phyloP scores from a whole-genome alignment of 1,140 invertebrate species.

The Cotesia typhae region DNA sequence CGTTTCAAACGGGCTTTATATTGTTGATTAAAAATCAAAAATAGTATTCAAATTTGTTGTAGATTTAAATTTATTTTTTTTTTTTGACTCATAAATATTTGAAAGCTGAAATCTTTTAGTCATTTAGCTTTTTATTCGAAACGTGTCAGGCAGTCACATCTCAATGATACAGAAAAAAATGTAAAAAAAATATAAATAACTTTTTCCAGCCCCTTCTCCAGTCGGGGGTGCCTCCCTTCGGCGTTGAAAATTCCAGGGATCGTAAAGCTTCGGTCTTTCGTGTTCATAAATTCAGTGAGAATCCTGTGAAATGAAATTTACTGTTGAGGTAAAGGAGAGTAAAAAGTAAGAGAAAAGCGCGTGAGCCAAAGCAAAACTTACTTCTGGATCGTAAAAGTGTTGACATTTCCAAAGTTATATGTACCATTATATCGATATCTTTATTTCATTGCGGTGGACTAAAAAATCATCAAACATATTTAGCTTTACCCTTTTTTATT shows the following conservation, averaged over 20 bases:
- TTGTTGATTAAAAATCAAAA: no score
- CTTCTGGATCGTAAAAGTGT: slow-evolving; percentile 52
- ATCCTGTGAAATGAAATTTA: slow-evolving; percentile 32
- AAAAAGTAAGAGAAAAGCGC: slow-evolving; percentile 14
- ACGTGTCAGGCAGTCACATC: no score
- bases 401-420: slow-evolving; percentile 52
- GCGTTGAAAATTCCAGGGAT: slow-evolving; percentile 33
- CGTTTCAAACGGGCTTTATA: no score
- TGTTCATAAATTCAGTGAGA: slow-evolving; percentile 56
- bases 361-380: slow-evolving; percentile 4
- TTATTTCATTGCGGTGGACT: slow-evolving; percentile 21
- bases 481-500: slow-evolving; percentile 11
- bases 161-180: no score
- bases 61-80: no score
- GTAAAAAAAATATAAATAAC: no score
- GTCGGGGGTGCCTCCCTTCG: no score
- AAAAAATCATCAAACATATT: slow-evolving; percentile 15
- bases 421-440: slow-evolving; percentile 37
- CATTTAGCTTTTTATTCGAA: no score
- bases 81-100: no score
- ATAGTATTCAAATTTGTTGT: no score
- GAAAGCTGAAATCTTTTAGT: no score
- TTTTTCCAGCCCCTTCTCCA: no score
- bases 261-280: slow-evolving; percentile 55
- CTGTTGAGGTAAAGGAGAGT: slow-evolving; percentile 33